A percentile compares a stretch with the other conserved stretches of the same genome.
phyloP scores from a whole-genome alignment of 2,888 invertebrate species.

The Bombyx huttoni region DNA sequence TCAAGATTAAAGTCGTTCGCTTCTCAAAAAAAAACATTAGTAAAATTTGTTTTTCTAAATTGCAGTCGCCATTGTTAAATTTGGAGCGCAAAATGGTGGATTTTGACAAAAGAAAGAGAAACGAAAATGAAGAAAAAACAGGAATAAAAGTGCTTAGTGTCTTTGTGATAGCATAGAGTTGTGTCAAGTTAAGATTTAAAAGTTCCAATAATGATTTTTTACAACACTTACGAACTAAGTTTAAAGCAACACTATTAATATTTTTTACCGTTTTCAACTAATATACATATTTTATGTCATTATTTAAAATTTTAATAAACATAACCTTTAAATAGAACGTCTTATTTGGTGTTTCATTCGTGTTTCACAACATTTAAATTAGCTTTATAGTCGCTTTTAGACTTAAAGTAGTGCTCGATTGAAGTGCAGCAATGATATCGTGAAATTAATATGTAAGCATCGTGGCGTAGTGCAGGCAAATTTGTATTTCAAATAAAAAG shows the following conservation, averaged over 20 bases:
- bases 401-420: neutral
- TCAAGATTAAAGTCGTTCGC: too few relatives aligned
- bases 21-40: neutral
- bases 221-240: neutral
- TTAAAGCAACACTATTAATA: neutral
- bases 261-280: neutral
- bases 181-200: neutral
- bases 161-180: neutral
- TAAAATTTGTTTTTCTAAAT: neutral
- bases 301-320: neutral
- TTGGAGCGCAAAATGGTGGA: neutral
- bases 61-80: neutral
- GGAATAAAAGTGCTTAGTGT: neutral
- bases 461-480: neutral
- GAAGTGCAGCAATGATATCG: neutral
- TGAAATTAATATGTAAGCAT: neutral
- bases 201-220: neutral
- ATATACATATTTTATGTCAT: neutral
- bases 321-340: neutral
- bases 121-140: neutral
- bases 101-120: neutral
- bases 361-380: neutral
- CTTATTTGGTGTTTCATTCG: neutral
- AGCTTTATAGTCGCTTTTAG: neutral
- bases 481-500: slow-evolving; percentile 1